Conservation (phyloP, 1,140 invertebrate species). For the Meloidogyne floridensis region DNA sequence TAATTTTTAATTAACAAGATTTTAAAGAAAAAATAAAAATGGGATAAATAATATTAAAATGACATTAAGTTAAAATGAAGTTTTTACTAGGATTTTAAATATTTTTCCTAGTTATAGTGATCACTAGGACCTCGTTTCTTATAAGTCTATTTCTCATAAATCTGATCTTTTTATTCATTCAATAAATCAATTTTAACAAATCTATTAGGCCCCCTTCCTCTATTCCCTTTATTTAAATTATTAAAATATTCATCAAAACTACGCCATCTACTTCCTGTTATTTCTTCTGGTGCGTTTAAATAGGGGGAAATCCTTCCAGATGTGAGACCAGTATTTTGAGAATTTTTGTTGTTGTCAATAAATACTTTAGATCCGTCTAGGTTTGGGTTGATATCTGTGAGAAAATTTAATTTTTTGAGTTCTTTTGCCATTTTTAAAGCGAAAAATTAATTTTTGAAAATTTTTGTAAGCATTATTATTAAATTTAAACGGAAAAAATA, state of each 20-base stretch:
- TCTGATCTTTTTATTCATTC: constrained; percentile 30
- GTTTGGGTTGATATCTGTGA: constrained; percentile 18
- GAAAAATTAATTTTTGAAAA: neutral
- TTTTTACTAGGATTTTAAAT: too few relatives aligned
- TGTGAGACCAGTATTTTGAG: neutral
- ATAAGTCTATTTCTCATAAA: too few relatives aligned
- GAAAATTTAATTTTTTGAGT: constrained; percentile 1
- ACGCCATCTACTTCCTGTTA: constrained; percentile 39
- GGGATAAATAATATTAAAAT: too few relatives aligned
- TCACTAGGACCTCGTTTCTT: too few relatives aligned
- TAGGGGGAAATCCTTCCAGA: neutral
- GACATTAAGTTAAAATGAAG: too few relatives aligned
- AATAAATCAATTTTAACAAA: constrained; percentile 40
- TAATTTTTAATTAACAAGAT: too few relatives aligned
- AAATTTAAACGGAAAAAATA: neutral
- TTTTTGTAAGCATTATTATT: neutral
- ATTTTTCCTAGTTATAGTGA: too few relatives aligned
- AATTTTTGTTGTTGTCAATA: neutral
- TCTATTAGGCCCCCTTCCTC: constrained; percentile 34
- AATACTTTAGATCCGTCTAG: constrained; percentile 2
- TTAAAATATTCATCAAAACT: constrained; percentile 32
- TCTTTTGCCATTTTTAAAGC: neutral
- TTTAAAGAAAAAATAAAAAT: too few relatives aligned
- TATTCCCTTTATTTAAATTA: constrained; percentile 29
- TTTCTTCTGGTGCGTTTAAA: constrained; percentile 35